phyloP scores from a whole-genome alignment of 2,888 invertebrate species.

The Ptilodon capucinus region DNA sequence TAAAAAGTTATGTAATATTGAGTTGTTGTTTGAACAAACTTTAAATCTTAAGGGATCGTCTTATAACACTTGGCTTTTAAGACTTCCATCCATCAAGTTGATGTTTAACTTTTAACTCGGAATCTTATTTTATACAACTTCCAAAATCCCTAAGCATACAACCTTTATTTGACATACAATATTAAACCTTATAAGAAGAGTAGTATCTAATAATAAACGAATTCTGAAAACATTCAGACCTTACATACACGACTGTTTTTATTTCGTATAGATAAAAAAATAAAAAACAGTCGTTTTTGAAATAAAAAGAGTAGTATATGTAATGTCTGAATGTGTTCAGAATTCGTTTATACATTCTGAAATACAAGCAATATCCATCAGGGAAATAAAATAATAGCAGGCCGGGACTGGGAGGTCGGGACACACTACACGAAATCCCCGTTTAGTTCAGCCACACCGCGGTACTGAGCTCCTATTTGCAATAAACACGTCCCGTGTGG shows the following conservation, averaged over 20 bases:
- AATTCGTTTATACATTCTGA: conserved; percentile 37
- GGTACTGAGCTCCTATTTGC: conserved; percentile 61
- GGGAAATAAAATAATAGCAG: conserved; percentile 49
- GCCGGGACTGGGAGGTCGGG: conserved; percentile 21
- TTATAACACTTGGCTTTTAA: conserved; percentile 11
- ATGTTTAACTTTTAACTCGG: conserved; percentile 15
- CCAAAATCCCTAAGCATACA: neutral
- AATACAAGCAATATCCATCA: conserved; percentile 51
- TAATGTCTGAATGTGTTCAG: conserved; percentile 17
- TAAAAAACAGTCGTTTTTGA: too few species aligned
- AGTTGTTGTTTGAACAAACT: too few species aligned
- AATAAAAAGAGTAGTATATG: too few species aligned
- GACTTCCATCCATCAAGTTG: conserved; percentile 15
- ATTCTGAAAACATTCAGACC: too few species aligned
- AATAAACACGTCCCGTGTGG: conserved; percentile 68
- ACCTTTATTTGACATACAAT: conserved; percentile 6
- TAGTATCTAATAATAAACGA: conserved; percentile 17
- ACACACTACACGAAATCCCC: conserved; percentile 39
- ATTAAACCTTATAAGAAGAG: neutral
- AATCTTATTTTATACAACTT: conserved; percentile 4
- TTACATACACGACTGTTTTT: too few species aligned
- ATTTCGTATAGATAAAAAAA: too few species aligned
- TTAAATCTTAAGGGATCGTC: neutral
- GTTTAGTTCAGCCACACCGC: conserved; percentile 38
- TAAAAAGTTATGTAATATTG: neutral